These are phyloP conservation scores for Lissonota sp. DNA, from an alignment of 2,888 invertebrate species.

Conservation along the genomic window DNA sequence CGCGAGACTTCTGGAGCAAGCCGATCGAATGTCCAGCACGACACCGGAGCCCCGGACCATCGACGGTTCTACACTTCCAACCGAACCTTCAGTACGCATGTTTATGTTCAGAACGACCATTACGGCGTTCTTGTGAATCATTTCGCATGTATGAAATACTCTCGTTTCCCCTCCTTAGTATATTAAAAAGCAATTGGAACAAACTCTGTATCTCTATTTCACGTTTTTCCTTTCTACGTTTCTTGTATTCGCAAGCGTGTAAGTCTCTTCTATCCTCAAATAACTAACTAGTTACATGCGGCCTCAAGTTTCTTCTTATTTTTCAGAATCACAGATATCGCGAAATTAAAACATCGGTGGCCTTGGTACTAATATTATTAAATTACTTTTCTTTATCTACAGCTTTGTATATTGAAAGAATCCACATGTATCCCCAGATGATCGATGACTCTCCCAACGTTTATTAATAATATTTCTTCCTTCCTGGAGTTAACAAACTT, in stretches of 20 bases:
- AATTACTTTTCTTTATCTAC: constrained; percentile 33
- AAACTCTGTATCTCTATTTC: constrained; percentile 8
- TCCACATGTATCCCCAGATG: not conserved
- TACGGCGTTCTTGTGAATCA: constrained; percentile 51
- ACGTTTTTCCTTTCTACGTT: not conserved
- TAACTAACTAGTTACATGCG: not conserved
- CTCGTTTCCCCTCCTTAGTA: constrained; percentile 19
- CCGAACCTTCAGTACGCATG: constrained; percentile 82
- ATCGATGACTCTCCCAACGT: no score
- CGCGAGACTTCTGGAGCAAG: constrained; percentile 80
- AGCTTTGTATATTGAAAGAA: constrained; percentile 19
- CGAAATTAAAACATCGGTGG: constrained; percentile 44
- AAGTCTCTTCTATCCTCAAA: not conserved
- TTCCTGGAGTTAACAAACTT: constrained; percentile 12
- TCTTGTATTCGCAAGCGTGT: not conserved
- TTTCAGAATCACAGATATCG: constrained; percentile 44
- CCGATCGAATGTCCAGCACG: constrained; percentile 79
- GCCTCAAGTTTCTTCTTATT: constrained; percentile 19
- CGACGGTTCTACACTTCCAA: constrained; percentile 76
- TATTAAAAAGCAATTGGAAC: not conserved
- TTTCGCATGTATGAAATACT: constrained; percentile 8
- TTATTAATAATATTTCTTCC: not conserved
- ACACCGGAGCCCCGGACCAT: constrained; percentile 79
- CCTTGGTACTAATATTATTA: constrained; percentile 55
- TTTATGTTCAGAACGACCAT: constrained; percentile 74